Evolutionary conservation across 2,113 vertebrate genomes (phyloP).

Genomic region (Xiphophorus hellerii): DNA sequence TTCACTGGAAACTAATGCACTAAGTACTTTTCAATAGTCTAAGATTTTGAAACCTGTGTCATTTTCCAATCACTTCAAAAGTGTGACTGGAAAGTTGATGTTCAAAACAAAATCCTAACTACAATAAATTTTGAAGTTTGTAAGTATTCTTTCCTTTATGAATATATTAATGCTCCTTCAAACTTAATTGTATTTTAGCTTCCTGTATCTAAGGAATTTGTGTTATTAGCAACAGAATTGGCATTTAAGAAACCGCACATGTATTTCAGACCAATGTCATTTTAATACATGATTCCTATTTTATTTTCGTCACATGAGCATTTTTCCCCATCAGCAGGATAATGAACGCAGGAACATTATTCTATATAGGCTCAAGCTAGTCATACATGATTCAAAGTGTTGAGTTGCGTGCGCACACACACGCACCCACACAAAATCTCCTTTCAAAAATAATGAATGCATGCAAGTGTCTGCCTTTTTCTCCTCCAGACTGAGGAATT

Average conservation of each 20-base stretch:
- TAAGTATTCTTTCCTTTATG: background rate
- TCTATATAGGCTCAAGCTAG: background rate
- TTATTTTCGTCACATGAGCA: background rate
- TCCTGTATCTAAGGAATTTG: no score
- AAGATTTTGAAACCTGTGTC: no score
- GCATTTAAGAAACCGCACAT: background rate
- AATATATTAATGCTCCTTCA: background rate
- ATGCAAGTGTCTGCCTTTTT: conserved; percentile 50
- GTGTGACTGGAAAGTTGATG: no score
- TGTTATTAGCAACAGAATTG: background rate
- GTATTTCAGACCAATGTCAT: background rate
- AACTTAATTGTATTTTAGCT: background rate
- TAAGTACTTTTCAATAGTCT: no score
- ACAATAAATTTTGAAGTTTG: background rate
- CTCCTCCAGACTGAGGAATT: conserved; percentile 54
- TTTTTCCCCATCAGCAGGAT: background rate
- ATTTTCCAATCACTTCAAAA: no score
- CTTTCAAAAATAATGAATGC: conserved; percentile 3
- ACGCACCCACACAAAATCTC: background rate
- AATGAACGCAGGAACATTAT: background rate
- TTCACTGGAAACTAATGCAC: no score
- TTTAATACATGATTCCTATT: background rate
- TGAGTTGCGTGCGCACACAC: no score
- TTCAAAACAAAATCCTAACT: background rate
- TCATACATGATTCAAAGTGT: background rate